Base-by-base conservation (phyloP, 37 sponge, comb jelly and placozoan genomes). In the Chondrilla cf. caribensis region DNA sequence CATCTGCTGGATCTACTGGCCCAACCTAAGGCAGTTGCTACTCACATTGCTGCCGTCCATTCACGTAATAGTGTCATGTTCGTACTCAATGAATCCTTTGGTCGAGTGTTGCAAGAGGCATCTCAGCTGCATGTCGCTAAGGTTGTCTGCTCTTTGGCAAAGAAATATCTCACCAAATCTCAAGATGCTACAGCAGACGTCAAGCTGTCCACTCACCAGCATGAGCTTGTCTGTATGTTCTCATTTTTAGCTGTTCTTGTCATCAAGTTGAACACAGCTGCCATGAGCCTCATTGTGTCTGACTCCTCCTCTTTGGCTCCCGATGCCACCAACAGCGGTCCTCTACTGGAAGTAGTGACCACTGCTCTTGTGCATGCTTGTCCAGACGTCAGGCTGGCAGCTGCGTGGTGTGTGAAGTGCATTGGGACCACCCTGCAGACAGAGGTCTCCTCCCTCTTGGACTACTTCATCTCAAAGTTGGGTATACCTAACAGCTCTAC, bases 1-100 rank as follows among this genome's bases (percentile, higher is more conserved):
- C 93, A 92, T 60, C 54, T 95, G 31, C 83, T 94, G 58, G 89
- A 89, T 8, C 86, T 99, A 32, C 88, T 94, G n/a, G 70, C 91
- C 47, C 83, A 83, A 44, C 77, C 89, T 33, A 99, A 94, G 77
- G 81, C 95, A 39, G 90, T 80, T 43, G 87, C 90, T 26, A 86
- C 88, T 0, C 96, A 98, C 87, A 87, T 98, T 4, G 92, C 91
- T 42, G 94, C 97, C 4, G 97, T 99, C 57, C 92, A 92, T 86
- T 86, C 92, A 9, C 86, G 99, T 35, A 90, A 94, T 70, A 94
- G 97, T 72, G 86, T 99, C 58, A 39, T 86, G 33, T 99, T 99
- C 79, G 89, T 99, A 19, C 82, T 99, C 60, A 59, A 86, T 8
- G 82, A 81, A 9, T 62, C 90, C 19, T 84, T 92, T 40, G 86